Percentiles rank a stretch among this genome's conserved stretches.
Evolutionary conservation across 2,888 invertebrate genomes (phyloP).

Genomic region (Troides oblongomaculatus): DNA sequence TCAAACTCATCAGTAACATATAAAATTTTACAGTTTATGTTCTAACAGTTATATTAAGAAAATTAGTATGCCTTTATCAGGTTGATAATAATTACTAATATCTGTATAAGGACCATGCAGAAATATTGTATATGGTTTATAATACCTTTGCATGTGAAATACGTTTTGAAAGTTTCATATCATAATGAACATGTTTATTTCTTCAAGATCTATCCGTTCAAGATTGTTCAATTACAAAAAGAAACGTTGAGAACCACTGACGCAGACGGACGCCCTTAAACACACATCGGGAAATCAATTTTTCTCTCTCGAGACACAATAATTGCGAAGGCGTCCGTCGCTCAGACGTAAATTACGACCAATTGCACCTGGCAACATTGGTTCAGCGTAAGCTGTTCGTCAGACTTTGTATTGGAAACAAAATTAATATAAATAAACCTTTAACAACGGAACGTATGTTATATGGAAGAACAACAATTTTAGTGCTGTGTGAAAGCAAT

Average conservation of each 20-base stretch:
- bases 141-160: background rate
- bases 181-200: background rate
- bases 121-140: background rate
- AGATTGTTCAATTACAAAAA: constrained; percentile 1
- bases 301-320: constrained; percentile 64
- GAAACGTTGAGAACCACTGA: constrained; percentile 31
- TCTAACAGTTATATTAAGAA: no score
- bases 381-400: constrained; percentile 44
- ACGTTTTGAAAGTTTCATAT: background rate
- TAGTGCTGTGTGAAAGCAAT: background rate
- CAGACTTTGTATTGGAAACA: constrained; percentile 51
- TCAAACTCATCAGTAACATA: no score
- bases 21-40: no score
- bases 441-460: constrained; percentile 5
- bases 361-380: constrained; percentile 62
- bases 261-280: constrained; percentile 50
- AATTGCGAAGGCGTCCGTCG: constrained; percentile 55
- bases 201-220: background rate
- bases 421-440: constrained; percentile 34
- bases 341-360: constrained; percentile 66
- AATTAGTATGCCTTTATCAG: no score
- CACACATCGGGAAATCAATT: constrained; percentile 71
- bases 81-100: no score
- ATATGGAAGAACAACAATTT: background rate
- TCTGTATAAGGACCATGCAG: no score